Conservation (phyloP, 1,140 invertebrate genomes). For the Penaeus chinensis region DNA sequence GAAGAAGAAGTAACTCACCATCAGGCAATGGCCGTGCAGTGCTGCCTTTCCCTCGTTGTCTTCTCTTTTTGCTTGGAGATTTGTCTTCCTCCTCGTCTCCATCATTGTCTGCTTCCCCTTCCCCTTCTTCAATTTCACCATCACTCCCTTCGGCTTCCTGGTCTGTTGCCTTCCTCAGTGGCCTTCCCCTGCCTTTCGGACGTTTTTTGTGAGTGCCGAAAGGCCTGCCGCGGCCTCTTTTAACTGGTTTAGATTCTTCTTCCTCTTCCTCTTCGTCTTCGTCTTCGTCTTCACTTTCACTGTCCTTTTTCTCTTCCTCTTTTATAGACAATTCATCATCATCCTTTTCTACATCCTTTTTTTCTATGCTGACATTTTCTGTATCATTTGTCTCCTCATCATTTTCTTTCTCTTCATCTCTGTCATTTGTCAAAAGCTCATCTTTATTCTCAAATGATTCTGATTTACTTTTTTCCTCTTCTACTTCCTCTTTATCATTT, state of each 20-base stretch:
- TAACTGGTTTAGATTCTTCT: neutral
- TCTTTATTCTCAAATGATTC: no score
- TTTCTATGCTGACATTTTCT: neutral
- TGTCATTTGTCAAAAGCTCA: neutral
- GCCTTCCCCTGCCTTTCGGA: conserved; percentile 1
- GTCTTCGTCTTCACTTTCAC: conserved; percentile 2
- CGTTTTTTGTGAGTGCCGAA: neutral
- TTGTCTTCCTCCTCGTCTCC: neutral
- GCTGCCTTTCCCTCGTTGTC: conserved; percentile 45
- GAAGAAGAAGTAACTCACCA: conserved; percentile 16
- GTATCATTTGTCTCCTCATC: neutral
- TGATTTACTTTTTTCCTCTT: neutral
- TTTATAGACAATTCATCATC: neutral
- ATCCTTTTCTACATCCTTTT: neutral
- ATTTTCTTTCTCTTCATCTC: neutral
- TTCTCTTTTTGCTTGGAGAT: conserved; percentile 19
- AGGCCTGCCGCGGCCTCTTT: neutral
- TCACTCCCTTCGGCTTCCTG: conserved; percentile 13
- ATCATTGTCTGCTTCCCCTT: conserved; percentile 11
- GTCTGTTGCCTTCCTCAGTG: conserved; percentile 13
- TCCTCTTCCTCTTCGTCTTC: conserved; percentile 10
- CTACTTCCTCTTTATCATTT: neutral
- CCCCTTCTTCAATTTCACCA: conserved; percentile 16
- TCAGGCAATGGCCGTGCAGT: conserved; percentile 40
- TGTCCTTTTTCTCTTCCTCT: conserved; percentile 8